These are phyloP conservation scores for Rhagoletis pomonella DNA, from an alignment of 1,140 invertebrate species.

Conservation along the genomic window DNA sequence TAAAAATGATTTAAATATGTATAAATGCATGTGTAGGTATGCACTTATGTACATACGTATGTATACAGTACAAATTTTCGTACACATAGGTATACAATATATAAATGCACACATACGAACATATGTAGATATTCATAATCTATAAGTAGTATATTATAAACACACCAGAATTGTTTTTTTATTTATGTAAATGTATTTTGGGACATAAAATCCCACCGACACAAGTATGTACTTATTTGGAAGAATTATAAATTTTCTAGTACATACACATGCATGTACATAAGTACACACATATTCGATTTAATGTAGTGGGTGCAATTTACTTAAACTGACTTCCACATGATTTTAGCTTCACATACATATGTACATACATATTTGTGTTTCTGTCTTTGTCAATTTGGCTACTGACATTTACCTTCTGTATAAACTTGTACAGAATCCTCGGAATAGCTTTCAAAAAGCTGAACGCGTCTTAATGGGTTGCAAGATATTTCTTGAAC, in stretches of 20 bases:
- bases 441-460: background rate
- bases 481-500: background rate
- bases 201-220: constrained; percentile 14
- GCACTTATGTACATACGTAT: too few relatives aligned
- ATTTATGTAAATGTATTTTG: constrained; percentile 8
- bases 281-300: background rate
- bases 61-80: too few relatives aligned
- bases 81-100: background rate
- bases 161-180: too few relatives aligned
- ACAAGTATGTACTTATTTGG: constrained; percentile 35
- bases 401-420: constrained; percentile 3
- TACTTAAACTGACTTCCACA: constrained; percentile 22
- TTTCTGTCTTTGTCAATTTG: background rate
- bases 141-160: too few relatives aligned
- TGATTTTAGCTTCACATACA: background rate
- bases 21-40: background rate
- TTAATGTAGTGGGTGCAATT: constrained; percentile 30
- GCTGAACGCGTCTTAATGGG: background rate
- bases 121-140: background rate
- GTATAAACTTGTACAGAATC: background rate
- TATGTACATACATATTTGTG: too few relatives aligned
- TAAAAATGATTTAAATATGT: background rate
- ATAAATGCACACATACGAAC: background rate
- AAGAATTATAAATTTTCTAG: constrained; percentile 32
- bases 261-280: too few relatives aligned